Percentiles rank a stretch among this genome's conserved stretches.
These are phyloP conservation scores for Drosophila burlai DNA, from an alignment of 1,140 invertebrate genomes.

Conservation along the genomic window DNA sequence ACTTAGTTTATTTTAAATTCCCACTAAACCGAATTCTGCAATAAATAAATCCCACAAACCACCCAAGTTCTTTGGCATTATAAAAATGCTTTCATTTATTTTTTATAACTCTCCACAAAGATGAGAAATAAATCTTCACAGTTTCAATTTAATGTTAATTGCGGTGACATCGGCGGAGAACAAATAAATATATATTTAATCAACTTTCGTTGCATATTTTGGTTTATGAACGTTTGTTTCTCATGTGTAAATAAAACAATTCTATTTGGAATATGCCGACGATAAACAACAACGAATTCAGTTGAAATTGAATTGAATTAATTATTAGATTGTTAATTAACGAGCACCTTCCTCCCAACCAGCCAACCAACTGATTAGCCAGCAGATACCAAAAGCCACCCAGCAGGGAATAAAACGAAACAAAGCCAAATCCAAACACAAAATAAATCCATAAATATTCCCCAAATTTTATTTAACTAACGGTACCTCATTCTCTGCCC, in stretches of 20 bases:
- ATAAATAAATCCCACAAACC: neutral
- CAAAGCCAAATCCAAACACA: constrained; percentile 3
- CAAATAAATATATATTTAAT: constrained; percentile 45
- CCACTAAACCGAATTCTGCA: neutral
- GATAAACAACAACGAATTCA: constrained; percentile 55
- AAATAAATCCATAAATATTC: constrained; percentile 43
- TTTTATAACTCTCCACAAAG: constrained; percentile 1
- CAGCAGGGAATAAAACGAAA: constrained; percentile 7
- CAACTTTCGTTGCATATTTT: constrained; percentile 45
- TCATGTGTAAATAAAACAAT: constrained; percentile 52
- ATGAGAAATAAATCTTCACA: constrained; percentile 36
- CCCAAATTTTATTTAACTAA: constrained; percentile 34
- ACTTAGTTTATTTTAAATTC: neutral
- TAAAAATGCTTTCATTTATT: constrained; percentile 26
- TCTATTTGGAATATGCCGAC: constrained; percentile 56
- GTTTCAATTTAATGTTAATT: constrained; percentile 39
- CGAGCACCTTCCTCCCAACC: constrained; percentile 10
- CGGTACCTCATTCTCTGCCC: constrained; percentile 8
- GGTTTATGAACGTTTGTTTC: constrained; percentile 31
- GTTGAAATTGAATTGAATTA: constrained; percentile 51
- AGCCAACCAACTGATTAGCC: constrained; percentile 52
- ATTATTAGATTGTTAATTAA: constrained; percentile 69
- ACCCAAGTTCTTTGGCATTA: constrained; percentile 2
- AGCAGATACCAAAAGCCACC: constrained; percentile 26
- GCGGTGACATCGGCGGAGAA: constrained; percentile 3